Conservation (phyloP, 2,888 invertebrate genomes). For the Pegoplata infirma region DNA sequence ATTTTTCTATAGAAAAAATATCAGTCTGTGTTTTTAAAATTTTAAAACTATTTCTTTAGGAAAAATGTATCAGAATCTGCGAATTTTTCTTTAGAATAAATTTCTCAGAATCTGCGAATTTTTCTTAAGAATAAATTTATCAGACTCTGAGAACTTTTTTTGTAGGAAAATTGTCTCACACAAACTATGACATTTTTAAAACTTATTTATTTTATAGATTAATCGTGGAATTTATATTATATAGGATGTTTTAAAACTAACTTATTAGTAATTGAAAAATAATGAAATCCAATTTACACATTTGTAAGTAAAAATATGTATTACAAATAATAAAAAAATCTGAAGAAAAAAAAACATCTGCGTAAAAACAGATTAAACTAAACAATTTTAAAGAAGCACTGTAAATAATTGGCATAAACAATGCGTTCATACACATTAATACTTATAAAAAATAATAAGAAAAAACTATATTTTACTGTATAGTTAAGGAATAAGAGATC, state of each 20-base stretch:
- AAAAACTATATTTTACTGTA: constrained; percentile 63
- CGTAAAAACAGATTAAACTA: neutral
- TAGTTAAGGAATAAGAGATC: constrained; percentile 71
- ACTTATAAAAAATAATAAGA: neutral
- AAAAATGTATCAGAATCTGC: no score
- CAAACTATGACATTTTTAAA: neutral
- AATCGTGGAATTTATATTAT: neutral
- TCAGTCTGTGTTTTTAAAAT: no score
- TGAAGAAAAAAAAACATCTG: neutral
- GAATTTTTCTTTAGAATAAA: no score
- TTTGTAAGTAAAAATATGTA: neutral
- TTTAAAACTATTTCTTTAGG: no score
- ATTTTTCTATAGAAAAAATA: no score
- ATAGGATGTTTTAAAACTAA: constrained; percentile 18
- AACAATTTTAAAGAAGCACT: neutral
- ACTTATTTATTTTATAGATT: constrained; percentile 24
- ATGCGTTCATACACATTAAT: neutral
- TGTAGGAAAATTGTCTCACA: no score
- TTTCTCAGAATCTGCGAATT: no score
- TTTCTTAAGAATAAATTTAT: no score
- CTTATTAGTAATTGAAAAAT: constrained; percentile 13
- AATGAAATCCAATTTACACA: constrained; percentile 3
- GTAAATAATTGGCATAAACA: neutral
- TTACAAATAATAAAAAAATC: neutral
- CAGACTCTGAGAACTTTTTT: no score